Evolutionary conservation across 2,113 vertebrate genomes (phyloP).

Genomic region (Rhabdornis inornatus): DNA sequence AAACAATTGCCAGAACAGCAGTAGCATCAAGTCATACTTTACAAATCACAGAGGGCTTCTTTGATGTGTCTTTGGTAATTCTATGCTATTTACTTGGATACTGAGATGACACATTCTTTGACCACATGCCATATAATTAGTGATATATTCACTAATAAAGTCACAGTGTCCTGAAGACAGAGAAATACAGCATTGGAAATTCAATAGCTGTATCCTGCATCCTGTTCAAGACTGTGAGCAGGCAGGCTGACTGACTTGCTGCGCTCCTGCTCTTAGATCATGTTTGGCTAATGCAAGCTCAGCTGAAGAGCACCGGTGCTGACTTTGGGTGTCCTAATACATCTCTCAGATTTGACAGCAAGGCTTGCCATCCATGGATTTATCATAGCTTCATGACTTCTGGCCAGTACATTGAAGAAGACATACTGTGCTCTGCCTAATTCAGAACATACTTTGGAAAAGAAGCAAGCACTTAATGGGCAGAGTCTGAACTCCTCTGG

Average conservation of each 20-base stretch:
- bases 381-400: neutral
- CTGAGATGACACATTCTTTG: neutral
- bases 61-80: neutral
- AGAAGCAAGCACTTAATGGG: neutral
- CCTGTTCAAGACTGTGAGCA: neutral
- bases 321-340: neutral
- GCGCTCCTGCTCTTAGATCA: neutral
- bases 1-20: neutral
- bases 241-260: neutral
- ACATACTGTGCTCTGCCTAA: neutral
- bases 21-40: neutral
- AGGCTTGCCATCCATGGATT: neutral
- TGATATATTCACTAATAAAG: neutral
- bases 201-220: neutral
- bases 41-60: neutral
- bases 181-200: slow-evolving; percentile 7
- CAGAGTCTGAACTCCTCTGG: neutral
- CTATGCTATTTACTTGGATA: neutral
- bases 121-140: neutral
- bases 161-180: neutral
- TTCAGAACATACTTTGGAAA: slow-evolving; percentile 24
- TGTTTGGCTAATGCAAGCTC: neutral
- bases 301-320: neutral
- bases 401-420: neutral
- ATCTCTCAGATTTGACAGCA: neutral